Evolutionary conservation across 2,797 vertebrate species (phyloP).

Genomic region (Capromys pilorides): DNA sequence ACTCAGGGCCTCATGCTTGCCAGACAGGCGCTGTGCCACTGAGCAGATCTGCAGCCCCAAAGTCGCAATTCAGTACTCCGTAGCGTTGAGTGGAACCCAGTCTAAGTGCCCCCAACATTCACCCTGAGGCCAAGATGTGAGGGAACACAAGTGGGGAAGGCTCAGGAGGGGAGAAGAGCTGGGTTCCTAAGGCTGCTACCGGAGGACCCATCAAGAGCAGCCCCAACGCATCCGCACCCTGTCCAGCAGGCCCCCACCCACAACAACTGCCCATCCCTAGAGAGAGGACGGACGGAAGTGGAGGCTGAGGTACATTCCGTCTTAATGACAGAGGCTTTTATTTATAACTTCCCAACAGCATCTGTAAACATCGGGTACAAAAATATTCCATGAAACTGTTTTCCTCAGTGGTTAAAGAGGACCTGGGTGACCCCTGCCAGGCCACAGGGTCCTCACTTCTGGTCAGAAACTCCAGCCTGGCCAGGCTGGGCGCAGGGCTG

Average conservation of each 20-base stretch:
- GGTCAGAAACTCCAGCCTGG: background rate
- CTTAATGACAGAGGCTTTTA: slow-evolving; percentile 71
- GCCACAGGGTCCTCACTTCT: rapidly evolving
- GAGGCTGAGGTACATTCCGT: background rate
- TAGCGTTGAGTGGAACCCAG: background rate
- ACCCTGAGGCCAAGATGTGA: background rate
- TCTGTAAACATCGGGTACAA: slow-evolving; percentile 82
- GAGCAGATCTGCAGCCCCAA: background rate
- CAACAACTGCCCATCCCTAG: background rate
- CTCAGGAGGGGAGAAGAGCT: too few species aligned
- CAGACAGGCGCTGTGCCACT: too few species aligned
- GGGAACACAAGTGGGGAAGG: background rate
- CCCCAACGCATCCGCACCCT: background rate
- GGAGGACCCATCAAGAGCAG: background rate
- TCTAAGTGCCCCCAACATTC: background rate
- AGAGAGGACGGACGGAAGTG: slow-evolving; percentile 54
- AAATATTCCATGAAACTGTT: slow-evolving; percentile 79
- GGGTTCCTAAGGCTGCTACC: background rate
- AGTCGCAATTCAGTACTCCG: background rate
- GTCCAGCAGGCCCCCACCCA: background rate
- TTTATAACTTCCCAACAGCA: slow-evolving; percentile 76
- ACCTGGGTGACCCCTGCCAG: rapidly evolving
- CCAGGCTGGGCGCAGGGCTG: background rate
- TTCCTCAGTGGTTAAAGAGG: slow-evolving; percentile 20
- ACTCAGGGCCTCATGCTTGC: too few species aligned